Evolutionary conservation across 2,113 vertebrate genomes (phyloP), one percentile per base, ranked within the genome.

Genomic region (Brachyhypopomus gauderio): DNA sequence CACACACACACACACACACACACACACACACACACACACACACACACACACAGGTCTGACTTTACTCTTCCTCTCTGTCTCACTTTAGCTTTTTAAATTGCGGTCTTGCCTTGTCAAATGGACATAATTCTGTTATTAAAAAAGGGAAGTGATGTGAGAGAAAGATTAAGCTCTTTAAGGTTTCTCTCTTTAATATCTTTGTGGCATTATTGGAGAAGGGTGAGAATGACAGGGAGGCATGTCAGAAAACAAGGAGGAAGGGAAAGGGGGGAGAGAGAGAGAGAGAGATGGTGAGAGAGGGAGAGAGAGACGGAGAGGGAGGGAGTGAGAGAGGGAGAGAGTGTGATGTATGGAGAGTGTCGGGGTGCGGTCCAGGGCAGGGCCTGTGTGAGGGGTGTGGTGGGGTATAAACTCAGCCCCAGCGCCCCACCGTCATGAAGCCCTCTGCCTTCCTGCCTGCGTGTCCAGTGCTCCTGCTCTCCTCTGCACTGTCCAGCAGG

Each of bases 321-420:
- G 25, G 75, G 63, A 25, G 14, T 9, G 45, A 9, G n/a, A 78
- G 59, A 48, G 45, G 14, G 45, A 52, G 45, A 52, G 45, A 52
- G 30, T 77, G 66, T 5, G 20, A 78, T 64, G 19, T 22, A 75
- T 27, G 38, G 17, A 55, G 38, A 55, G 38, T n/a, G 64, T 58
- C 69, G 17, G 38, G 67, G 72, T 55, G 63, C 20, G 69, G 22
- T 60, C 30, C 87, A 27, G 85, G 89, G 82, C 75, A 75, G 74
- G 84, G 79, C 79, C 81, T 27, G 75, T 69, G 9, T 27, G 59
- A 89, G 89, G 91, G 92, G 92, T 92, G 93, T 90, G 92, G 89
- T 90, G 86, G 88, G 87, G 85, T 94, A 93, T 94, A 93, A 92
- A 94, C 87, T 77, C 45, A 14, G 9, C 41, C 41, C 41, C 41